Evolutionary conservation across 2,113 vertebrate genomes (phyloP).

Genomic region (Cnemophilus loriae): DNA sequence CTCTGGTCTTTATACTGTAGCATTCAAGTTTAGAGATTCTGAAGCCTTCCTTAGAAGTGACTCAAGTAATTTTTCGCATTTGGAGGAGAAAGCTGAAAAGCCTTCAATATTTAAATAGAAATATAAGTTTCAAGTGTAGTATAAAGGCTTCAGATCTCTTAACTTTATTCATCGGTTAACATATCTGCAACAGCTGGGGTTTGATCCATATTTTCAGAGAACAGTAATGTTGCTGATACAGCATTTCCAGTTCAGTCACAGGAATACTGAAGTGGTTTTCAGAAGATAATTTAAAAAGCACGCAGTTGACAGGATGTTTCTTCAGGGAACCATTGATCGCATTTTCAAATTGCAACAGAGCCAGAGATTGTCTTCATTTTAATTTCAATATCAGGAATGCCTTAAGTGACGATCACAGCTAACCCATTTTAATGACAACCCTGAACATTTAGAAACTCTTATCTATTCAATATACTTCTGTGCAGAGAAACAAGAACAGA

Average conservation of each 20-base stretch:
- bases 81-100: slow-evolving; percentile 5
- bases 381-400: slow-evolving; percentile 43
- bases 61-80: not conserved
- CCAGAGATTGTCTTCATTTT: slow-evolving; percentile 49
- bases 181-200: slow-evolving; percentile 45
- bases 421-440: slow-evolving; percentile 56
- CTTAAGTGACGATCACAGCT: slow-evolving; percentile 51
- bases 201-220: slow-evolving; percentile 49
- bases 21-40: not conserved
- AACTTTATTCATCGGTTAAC: slow-evolving; percentile 42
- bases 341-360: slow-evolving; percentile 31
- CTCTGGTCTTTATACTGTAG: not conserved
- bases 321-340: slow-evolving; percentile 33
- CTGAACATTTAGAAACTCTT: slow-evolving; percentile 48
- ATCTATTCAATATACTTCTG: slow-evolving; percentile 45
- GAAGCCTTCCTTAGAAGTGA: not conserved
- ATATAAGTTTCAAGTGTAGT: not conserved
- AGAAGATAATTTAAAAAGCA: slow-evolving; percentile 49
- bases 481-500: slow-evolving; percentile 58
- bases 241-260: slow-evolving; percentile 37
- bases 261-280: slow-evolving; percentile 24
- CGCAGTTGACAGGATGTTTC: slow-evolving; percentile 51
- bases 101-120: slow-evolving; percentile 44
- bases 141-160: slow-evolving; percentile 26
- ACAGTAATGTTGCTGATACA: slow-evolving; percentile 47